Evolutionary conservation across 2,888 invertebrate species (phyloP).

Genomic region (Tuta absoluta): DNA sequence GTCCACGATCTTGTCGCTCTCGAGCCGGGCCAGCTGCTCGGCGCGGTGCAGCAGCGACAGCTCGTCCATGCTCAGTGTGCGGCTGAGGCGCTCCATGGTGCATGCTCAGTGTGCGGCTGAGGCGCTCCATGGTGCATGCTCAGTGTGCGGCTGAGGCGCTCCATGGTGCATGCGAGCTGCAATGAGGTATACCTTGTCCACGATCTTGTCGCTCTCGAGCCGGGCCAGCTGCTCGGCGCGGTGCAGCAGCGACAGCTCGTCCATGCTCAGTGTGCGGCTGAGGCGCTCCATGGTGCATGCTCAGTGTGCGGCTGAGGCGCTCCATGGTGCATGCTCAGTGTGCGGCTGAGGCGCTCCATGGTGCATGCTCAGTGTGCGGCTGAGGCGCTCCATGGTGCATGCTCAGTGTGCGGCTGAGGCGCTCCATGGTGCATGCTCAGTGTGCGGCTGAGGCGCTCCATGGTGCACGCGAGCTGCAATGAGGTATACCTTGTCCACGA

Average conservation of each 20-base stretch:
- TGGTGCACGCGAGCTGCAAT: too few relatives aligned
- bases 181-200: conserved; percentile 85
- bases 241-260: too few relatives aligned
- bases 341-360: too few relatives aligned
- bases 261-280: conserved; percentile 90
- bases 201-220: conserved; percentile 90
- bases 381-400: too few relatives aligned
- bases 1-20: conserved; percentile 92
- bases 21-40: conserved; percentile 83
- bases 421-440: too few relatives aligned
- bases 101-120: conserved; percentile 88
- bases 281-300: conserved; percentile 81
- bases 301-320: too few relatives aligned
- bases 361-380: too few relatives aligned
- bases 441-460: too few relatives aligned
- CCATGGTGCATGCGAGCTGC: conserved; percentile 48
- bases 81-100: too few relatives aligned
- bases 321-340: too few relatives aligned
- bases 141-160: conserved; percentile 89
- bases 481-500: too few relatives aligned
- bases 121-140: conserved; percentile 80
- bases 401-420: too few relatives aligned
- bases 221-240: conserved; percentile 83
- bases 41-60: conserved; percentile 61
- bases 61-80: conserved; percentile 77